Base-by-base conservation (phyloP, 1,140 invertebrate species). In the Eriosoma lanigerum region DNA sequence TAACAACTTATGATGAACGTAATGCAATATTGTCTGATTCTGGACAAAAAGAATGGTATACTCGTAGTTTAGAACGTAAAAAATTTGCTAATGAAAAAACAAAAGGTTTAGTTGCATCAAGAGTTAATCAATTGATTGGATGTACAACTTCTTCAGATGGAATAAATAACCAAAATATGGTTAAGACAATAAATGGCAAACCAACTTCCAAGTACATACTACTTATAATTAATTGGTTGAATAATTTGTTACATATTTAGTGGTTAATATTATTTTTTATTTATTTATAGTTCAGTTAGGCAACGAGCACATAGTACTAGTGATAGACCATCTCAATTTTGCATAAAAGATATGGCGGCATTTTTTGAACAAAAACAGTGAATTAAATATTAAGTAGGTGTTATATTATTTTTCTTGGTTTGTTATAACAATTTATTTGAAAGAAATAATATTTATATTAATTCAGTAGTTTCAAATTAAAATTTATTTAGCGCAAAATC, bases 271-370 rank as follows among this genome's bases (percentile, higher is more conserved):
- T 38, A 1, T 17, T 8, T 38, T 54, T 29, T 76, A 56, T 75
- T 58, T 82, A 82, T 1, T 80, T 82, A 44, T 68, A 83, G 82
- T 46, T 54, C 72, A 13, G 44, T 76, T 29, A 54, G 81, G n/a
- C 83, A 83, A 68, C 52, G 82, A 68, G 82, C 82, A 15, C 81
- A 83, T 29, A 82, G 82, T 58, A 75, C 81, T n/a, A 83, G 81
- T 64, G 78, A 60, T 60, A 68, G 56, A 52, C 90, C 90, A 80
- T 89, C 90, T 26, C 89, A 90, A 58, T 91, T 89, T 85, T 91
- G 90, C 84, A 93, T 93, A 84, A 89, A 90, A 84, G 91, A 93
- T 85, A 92, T 93, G 89, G 90, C 92, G 81, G 92, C 92, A 58
- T 89, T 93, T 83, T 93, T 93, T 85, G 92, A 93, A 86, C 83